phyloP scores from a whole-genome alignment of 1,140 invertebrate species.

The Thrips palmi region DNA sequence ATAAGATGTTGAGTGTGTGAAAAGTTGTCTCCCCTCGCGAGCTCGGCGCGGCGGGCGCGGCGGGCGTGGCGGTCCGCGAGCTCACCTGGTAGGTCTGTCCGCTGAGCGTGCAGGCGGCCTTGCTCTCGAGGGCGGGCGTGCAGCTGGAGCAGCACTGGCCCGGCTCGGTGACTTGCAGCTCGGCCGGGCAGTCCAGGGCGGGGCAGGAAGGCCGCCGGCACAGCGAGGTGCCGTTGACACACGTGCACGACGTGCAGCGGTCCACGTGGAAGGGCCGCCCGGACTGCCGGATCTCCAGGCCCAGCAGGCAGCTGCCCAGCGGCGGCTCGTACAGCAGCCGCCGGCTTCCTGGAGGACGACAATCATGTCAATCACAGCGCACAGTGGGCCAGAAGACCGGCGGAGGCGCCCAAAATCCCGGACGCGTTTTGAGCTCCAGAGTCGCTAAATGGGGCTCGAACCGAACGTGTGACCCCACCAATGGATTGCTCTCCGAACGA shows the following conservation, averaged over 20 bases:
- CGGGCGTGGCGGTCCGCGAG: no score
- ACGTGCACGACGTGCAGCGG: constrained; percentile 66
- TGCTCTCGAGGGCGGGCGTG: constrained; percentile 35
- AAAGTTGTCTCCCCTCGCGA: not conserved
- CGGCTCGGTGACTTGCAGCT: constrained; percentile 38
- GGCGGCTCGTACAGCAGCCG: constrained; percentile 24
- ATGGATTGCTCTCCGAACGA: no score
- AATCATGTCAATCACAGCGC: no score
- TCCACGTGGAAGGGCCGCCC: constrained; percentile 41
- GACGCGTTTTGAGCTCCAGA: not conserved
- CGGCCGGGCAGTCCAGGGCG: constrained; percentile 54
- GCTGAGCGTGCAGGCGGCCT: constrained; percentile 39
- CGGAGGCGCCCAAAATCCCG: no score
- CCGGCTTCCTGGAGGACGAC: no score
- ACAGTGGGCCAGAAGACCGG: no score
- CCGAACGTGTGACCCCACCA: no score
- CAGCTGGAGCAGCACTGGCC: constrained; percentile 64
- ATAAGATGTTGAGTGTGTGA: not conserved
- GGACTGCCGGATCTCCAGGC: constrained; percentile 38
- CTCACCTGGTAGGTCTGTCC: constrained; percentile 45
- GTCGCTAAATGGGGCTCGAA: no score
- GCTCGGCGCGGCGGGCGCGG: no score
- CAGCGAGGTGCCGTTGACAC: constrained; percentile 51
- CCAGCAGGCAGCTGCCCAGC: constrained; percentile 46
- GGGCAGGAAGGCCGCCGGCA: constrained; percentile 65